A percentile compares a stretch with the other conserved stretches of the same genome.
Conservation (phyloP, 2,797 vertebrate genomes). For the Thunnus albacares region DNA sequence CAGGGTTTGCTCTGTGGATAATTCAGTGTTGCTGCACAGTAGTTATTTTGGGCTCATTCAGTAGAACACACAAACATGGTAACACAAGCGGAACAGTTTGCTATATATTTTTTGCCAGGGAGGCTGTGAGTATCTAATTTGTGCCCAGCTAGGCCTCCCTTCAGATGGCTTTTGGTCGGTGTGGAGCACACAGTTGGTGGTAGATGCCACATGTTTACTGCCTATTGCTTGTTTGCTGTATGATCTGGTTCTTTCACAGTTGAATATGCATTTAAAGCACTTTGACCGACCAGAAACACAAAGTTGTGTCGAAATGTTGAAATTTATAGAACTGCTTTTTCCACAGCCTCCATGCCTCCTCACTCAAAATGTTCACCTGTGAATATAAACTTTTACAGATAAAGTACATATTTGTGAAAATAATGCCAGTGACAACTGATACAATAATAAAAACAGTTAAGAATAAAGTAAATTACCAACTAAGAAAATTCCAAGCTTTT, state of each 20-base stretch:
- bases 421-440: background rate
- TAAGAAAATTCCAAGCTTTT: constrained; percentile 2
- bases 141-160: background rate
- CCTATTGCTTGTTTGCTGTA: background rate
- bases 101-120: background rate
- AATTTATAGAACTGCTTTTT: background rate
- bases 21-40: constrained; percentile 28
- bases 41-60: constrained; percentile 10
- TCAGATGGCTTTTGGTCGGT: background rate
- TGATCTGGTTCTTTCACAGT: background rate
- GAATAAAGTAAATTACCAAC: background rate
- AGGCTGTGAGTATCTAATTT: constrained; percentile 10
- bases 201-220: background rate
- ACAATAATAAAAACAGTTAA: background rate
- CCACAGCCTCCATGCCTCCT: too few relatives aligned
- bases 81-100: constrained; percentile 10
- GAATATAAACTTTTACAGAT: too few relatives aligned
- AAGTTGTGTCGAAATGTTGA: background rate
- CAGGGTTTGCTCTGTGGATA: constrained; percentile 39
- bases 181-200: background rate
- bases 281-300: background rate
- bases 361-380: too few relatives aligned
- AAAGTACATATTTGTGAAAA: too few relatives aligned
- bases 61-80: constrained; percentile 18
- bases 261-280: background rate